These are phyloP conservation scores for Pandemis cinnamomeana DNA, from an alignment of 2,888 invertebrate genomes.

Conservation along the genomic window DNA sequence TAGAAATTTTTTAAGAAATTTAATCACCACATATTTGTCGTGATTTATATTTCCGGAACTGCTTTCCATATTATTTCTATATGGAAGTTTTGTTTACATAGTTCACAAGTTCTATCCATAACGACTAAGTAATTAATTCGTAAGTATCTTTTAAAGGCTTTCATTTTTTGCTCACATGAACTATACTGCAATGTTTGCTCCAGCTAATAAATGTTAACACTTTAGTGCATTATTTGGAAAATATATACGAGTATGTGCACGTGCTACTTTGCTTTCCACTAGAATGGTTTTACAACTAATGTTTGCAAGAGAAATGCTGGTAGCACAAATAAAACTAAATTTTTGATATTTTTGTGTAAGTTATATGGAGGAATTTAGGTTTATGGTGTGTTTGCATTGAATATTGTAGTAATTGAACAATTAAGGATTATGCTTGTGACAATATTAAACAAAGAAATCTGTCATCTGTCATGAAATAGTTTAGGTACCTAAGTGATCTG, in stretches of 20 bases:
- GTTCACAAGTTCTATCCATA: no score
- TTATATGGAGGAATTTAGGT: neutral
- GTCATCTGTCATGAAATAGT: neutral
- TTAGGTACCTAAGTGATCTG: neutral
- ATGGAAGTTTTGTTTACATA: no score
- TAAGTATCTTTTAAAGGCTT: no score
- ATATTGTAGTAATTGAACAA: neutral
- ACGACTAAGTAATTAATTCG: no score
- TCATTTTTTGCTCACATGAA: neutral
- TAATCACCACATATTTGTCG: no score
- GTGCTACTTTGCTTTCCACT: neutral
- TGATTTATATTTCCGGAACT: no score
- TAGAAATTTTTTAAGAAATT: no score
- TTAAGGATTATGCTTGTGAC: neutral
- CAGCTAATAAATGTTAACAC: neutral
- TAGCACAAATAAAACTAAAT: neutral
- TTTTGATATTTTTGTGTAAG: neutral
- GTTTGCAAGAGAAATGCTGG: neutral
- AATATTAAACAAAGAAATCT: slow-evolving; percentile 1
- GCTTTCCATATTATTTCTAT: no score
- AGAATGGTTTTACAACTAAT: neutral
- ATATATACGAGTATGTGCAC: neutral
- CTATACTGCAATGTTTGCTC: neutral
- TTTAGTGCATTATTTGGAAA: neutral
- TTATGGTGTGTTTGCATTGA: slow-evolving; percentile 2